Evolutionary conservation across 2,113 vertebrate species (phyloP), one percentile per base, ranked within the genome.

Genomic region (Excalfactoria chinensis): DNA sequence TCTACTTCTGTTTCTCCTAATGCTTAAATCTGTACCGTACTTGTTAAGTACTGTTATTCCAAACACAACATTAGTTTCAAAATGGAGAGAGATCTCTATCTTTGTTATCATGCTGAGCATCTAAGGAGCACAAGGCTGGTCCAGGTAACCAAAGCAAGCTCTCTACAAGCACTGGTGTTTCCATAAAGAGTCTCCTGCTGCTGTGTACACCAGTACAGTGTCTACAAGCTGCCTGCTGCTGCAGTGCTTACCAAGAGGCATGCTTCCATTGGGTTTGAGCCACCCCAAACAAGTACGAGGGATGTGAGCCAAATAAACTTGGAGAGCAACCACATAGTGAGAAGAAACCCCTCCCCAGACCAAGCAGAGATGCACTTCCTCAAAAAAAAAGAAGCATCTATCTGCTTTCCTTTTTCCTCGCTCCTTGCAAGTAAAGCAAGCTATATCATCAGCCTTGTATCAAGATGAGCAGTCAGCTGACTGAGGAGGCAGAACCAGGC

Each of bases 311-410:
- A 85, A 76, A 44, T 25, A 22, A 40, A 59, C 49, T 1, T 30
- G 63, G 75, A 94, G 75, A 68, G 81, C 77, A 69, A 93, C 22
- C 81, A 88, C 56, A 59, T 32, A 37, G 53, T 1, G 21, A 84
- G 70, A 87, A 93, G 89, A 93, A 89, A 70, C 1, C 68, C 73
- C 75, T 89, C 64, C 51, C 60, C 40, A 83, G 28, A 76, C 25
- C 46, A 48, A 67, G 64, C 4, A 48, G 51, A 77, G 30, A 56
- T 40, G 19, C 10, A 9, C 32, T 72, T 85, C 85, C 67, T 80
- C 82, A 28, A 28, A 0, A 58, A 68, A 68, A 41, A 49, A 88
- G 68, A 67, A 83, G 48, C 11, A 53, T 80, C 0, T 2, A 15
- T 21, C 41, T 67, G 86, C 68, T 35, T 74, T 67, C 66, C 46